These are phyloP conservation scores for Procambarus virginalis DNA, from an alignment of 1,140 invertebrate genomes.

Conservation along the genomic window DNA sequence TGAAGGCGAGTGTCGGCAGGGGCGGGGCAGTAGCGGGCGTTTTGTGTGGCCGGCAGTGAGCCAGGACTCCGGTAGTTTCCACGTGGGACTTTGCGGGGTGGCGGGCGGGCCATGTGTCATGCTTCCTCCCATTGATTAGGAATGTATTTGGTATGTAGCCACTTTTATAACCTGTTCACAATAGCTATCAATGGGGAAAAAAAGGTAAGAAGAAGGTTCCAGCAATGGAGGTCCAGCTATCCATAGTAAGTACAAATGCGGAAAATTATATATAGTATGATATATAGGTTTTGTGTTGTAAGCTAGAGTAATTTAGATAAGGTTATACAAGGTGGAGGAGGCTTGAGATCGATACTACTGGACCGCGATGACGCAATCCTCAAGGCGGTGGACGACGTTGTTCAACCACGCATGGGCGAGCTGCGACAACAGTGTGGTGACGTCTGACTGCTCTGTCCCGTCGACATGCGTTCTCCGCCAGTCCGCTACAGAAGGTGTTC, in stretches of 20 bases:
- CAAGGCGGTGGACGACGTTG: background rate
- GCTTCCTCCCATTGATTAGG: slow-evolving; percentile 45
- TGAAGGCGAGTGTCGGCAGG: background rate
- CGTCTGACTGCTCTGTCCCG: too few species aligned
- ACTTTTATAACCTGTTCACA: slow-evolving; percentile 37
- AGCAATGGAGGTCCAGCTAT: slow-evolving; percentile 67
- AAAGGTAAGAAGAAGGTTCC: slow-evolving; percentile 69
- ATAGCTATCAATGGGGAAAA: slow-evolving; percentile 68
- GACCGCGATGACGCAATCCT: slow-evolving; percentile 38
- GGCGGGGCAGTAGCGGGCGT: background rate
- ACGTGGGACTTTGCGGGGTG: slow-evolving; percentile 57
- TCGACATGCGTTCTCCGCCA: too few species aligned
- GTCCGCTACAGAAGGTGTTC: too few species aligned
- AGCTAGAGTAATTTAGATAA: slow-evolving; percentile 24
- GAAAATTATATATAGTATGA: too few species aligned
- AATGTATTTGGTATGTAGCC: slow-evolving; percentile 33
- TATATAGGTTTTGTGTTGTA: background rate
- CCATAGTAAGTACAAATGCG: slow-evolving; percentile 59
- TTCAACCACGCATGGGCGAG: background rate
- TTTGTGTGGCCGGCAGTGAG: slow-evolving; percentile 6
- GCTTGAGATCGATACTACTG: slow-evolving; percentile 14
- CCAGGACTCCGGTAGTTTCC: slow-evolving; percentile 56
- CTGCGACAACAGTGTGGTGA: too few species aligned
- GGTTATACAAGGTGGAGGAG: slow-evolving; percentile 35
- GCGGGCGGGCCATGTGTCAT: slow-evolving; percentile 60